A percentile compares a stretch with the other conserved stretches of the same genome.
These are phyloP conservation scores for Plectropomus leopardus DNA, from an alignment of 2,113 vertebrate genomes.

Conservation along the genomic window DNA sequence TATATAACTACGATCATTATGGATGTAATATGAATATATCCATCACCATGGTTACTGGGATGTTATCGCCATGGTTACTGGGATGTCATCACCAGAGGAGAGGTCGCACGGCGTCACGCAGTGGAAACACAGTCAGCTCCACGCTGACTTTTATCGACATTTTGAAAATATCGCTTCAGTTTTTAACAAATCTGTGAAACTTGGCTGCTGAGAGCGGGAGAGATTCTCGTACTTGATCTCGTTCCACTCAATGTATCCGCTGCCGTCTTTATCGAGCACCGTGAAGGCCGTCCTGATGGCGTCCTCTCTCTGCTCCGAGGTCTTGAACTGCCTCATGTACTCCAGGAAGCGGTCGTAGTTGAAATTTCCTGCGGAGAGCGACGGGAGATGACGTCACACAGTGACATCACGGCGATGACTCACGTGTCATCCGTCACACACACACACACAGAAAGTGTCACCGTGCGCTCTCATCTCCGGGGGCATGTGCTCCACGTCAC, in stretches of 20 bases:
- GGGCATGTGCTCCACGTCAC: conserved; percentile 66
- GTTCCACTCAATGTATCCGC: conserved; percentile 63
- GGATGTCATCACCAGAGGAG: too few relatives aligned
- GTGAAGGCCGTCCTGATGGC: conserved; percentile 50
- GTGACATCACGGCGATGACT: conserved; percentile 15
- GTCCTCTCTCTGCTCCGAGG: not conserved
- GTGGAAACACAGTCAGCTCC: too few relatives aligned
- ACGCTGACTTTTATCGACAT: too few relatives aligned
- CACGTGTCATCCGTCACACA: not conserved
- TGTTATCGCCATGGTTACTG: too few relatives aligned
- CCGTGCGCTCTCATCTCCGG: conserved; percentile 63
- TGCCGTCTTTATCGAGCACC: conserved; percentile 66
- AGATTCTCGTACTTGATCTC: conserved; percentile 65
- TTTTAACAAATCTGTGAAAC: too few relatives aligned
- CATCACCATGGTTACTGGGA: too few relatives aligned
- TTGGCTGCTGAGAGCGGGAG: too few relatives aligned
- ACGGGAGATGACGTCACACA: conserved; percentile 10
- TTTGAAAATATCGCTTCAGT: too few relatives aligned
- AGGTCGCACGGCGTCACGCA: too few relatives aligned
- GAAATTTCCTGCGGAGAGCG: conserved; percentile 59
- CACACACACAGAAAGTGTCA: conserved; percentile 20
- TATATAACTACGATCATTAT: too few relatives aligned
- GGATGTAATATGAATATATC: too few relatives aligned
- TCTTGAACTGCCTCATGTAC: conserved; percentile 49
- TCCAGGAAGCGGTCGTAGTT: conserved; percentile 68